phyloP scores from a whole-genome alignment of 2,888 invertebrate species.

The Synergus japonicus region DNA sequence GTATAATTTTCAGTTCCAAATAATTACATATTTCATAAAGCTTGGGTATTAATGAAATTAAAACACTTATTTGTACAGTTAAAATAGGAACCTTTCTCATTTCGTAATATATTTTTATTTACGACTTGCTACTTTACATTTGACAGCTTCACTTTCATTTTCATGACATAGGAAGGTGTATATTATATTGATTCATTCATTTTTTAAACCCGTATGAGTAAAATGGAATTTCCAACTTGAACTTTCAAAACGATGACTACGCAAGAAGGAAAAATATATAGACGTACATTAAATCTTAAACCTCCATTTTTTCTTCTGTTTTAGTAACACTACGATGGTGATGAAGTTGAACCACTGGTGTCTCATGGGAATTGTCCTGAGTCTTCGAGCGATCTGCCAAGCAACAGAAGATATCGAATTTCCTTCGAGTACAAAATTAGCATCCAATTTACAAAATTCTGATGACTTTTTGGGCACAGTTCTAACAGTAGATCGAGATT shows the following conservation, averaged over 20 bases:
- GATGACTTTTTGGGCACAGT: background rate
- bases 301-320: background rate
- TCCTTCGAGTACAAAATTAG: slow-evolving; percentile 16
- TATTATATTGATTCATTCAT: slow-evolving; percentile 4
- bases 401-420: slow-evolving; percentile 45
- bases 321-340: slow-evolving; percentile 64
- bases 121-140: slow-evolving; percentile 1
- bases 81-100: background rate
- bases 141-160: slow-evolving; percentile 32
- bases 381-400: slow-evolving; percentile 56
- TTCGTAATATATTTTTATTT: slow-evolving; percentile 2
- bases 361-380: slow-evolving; percentile 66
- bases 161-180: background rate
- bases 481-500: slow-evolving; percentile 41
- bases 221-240: slow-evolving; percentile 8
- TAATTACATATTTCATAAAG: background rate
- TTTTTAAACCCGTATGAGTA: slow-evolving; percentile 1
- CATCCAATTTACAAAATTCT: slow-evolving; percentile 14
- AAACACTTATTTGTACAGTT: background rate
- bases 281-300: no score
- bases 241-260: slow-evolving; percentile 25
- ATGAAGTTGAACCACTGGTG: slow-evolving; percentile 69
- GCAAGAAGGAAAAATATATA: background rate
- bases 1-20: background rate
- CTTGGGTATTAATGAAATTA: background rate